Base-by-base conservation (phyloP, 2,888 invertebrate genomes). In the Pandemis corylana region DNA sequence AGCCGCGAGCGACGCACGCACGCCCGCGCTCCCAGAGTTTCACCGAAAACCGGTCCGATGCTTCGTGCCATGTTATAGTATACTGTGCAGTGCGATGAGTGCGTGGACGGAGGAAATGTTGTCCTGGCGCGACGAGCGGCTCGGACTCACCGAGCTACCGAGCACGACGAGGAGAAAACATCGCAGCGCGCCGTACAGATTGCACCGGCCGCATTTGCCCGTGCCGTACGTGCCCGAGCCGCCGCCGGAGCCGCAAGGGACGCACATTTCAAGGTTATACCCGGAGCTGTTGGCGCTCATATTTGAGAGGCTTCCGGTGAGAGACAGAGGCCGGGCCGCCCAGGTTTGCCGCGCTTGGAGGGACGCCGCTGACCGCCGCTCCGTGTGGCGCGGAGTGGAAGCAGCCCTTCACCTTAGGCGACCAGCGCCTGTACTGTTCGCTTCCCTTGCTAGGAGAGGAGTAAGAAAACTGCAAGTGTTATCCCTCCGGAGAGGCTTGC, bases 311-410 rank as follows among this genome's bases (percentile, higher is more conserved):
- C 94, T 99, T 87, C 97, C 98, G 71, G 97, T 98, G 62, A 95
- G 97, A 80, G 99, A 98, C 91, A 96, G 98, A 87, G 99, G 99
- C 2, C 95, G 97, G 62, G 98, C 97, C 28, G 98, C 98, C 3
- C 98, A 98, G 92, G 98, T 98, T 78, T 98, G 98, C 89, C 95
- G 96, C 73, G 95, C 97, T 75, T 99, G 99, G 98, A 95, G 98
- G 76, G 98, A 99, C 86, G 98, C 98, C 64, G 97, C 98, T 46
- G 98, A 99, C 90, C 97, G 97, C 83, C 97, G 98, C 82, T 97
- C 97, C 59, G 98, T 99, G 28, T 99, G 99, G 99, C 96, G 98
- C 80, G 98, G 98, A 70, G 98, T 98, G 49, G 98, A 98, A 87
- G 98, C 99, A 0, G 97, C 97, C 81, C 91, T 99, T 78, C 99